phyloP scores from a whole-genome alignment of 2,888 invertebrate species.

The Archips xylosteana region DNA sequence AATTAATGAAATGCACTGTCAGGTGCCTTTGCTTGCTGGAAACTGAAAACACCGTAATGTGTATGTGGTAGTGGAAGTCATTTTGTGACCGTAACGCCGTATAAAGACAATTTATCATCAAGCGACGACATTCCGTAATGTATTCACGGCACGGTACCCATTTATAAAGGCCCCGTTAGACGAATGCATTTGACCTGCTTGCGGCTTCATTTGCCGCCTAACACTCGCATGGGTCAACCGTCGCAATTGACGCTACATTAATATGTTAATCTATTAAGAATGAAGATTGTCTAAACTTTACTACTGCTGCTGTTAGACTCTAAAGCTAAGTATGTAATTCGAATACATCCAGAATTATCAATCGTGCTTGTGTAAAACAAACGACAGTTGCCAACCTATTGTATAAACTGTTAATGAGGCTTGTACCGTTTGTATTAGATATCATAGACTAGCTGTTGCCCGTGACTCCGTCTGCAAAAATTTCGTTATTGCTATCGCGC shows the following conservation, averaged over 20 bases:
- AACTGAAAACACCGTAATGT: background rate
- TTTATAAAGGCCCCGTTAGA: slow-evolving; percentile 72
- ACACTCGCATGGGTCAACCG: slow-evolving; percentile 36
- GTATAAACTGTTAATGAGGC: background rate
- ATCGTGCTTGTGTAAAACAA: background rate
- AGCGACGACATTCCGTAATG: slow-evolving; percentile 50
- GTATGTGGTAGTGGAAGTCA: slow-evolving; percentile 17
- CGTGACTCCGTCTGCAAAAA: too few relatives aligned
- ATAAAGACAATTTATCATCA: slow-evolving; percentile 38
- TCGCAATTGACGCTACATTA: slow-evolving; percentile 13
- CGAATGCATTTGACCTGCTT: slow-evolving; percentile 77
- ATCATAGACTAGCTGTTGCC: too few relatives aligned
- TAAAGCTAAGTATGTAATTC: background rate
- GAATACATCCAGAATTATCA: background rate
- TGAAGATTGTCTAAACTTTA: background rate
- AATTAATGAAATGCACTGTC: background rate
- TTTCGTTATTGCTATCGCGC: too few relatives aligned
- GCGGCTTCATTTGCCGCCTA: slow-evolving; percentile 57
- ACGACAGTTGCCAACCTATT: background rate
- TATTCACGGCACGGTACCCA: slow-evolving; percentile 66
- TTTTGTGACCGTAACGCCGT: slow-evolving; percentile 18
- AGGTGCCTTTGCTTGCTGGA: background rate
- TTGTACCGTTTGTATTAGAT: background rate
- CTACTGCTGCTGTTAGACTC: too few relatives aligned
- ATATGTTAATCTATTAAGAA: slow-evolving; percentile 2